Evolutionary conservation across 1,140 invertebrate genomes (phyloP).

Genomic region (Vanessa tameamea): DNA sequence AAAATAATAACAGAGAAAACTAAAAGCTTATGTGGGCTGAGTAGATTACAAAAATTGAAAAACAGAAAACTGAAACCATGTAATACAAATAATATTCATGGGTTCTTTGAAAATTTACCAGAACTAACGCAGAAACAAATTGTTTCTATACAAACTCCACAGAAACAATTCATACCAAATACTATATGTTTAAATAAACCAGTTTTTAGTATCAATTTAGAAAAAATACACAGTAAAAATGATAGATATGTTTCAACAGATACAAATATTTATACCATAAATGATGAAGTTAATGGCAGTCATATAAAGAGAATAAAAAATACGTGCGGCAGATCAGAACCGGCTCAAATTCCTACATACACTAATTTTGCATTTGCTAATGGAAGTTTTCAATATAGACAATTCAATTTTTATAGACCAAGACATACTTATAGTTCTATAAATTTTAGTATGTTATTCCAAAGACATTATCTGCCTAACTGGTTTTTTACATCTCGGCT

Average conservation of each 20-base stretch:
- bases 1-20: neutral
- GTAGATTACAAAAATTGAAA: conserved; percentile 48
- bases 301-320: conserved; percentile 47
- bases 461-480: conserved; percentile 47
- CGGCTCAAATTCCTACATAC: conserved; percentile 11
- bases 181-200: conserved; percentile 56
- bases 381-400: conserved; percentile 40
- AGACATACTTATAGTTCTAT: conserved; percentile 42
- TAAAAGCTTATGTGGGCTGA: conserved; percentile 19
- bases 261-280: conserved; percentile 43
- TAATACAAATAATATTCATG: conserved; percentile 36
- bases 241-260: conserved; percentile 29
- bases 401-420: conserved; percentile 45
- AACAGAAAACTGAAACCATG: conserved; percentile 44
- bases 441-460: conserved; percentile 52
- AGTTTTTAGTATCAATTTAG: conserved; percentile 62
- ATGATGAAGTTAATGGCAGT: conserved; percentile 53
- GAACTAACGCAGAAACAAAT: conserved; percentile 48
- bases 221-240: conserved; percentile 50
- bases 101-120: conserved; percentile 53
- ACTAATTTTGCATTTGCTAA: conserved; percentile 36
- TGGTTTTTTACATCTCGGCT: conserved; percentile 38
- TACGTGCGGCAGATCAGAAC: conserved; percentile 2
- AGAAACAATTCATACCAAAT: conserved; percentile 56
- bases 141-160: conserved; percentile 57